Percentiles rank a stretch among this genome's conserved stretches.
phyloP scores from a whole-genome alignment of 2,797 vertebrate genomes.

The Lerista edwardsae region DNA sequence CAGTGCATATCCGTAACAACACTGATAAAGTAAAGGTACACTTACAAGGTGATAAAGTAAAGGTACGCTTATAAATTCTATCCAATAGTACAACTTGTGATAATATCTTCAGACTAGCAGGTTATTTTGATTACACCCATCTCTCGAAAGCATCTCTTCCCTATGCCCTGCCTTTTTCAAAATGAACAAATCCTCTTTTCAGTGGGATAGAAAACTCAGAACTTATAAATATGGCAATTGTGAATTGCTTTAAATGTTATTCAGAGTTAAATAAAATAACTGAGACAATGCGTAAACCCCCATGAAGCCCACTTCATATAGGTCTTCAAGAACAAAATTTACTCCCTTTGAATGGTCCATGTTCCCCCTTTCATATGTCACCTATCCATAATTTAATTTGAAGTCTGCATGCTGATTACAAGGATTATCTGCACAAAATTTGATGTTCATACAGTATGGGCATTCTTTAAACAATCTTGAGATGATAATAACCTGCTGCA shows the following conservation, averaged over 20 bases:
- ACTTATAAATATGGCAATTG: neutral
- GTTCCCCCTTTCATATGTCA: neutral
- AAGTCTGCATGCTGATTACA: neutral
- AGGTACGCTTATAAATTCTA: neutral
- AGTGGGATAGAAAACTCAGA: neutral
- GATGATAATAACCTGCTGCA: neutral
- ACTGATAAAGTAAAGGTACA: neutral
- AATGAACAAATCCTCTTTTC: too few relatives aligned
- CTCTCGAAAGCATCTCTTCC: neutral
- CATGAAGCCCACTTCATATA: neutral
- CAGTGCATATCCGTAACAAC: neutral
- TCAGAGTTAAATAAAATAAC: neutral
- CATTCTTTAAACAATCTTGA: neutral
- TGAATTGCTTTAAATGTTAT: neutral
- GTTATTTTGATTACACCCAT: neutral
- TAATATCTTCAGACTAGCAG: neutral
- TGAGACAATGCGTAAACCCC: neutral
- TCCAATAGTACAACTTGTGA: neutral
- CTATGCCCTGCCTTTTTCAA: neutral
- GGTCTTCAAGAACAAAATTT: neutral
- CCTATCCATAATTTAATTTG: neutral
- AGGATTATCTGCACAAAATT: neutral
- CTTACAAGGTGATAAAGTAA: constrained; percentile 2
- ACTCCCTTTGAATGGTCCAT: neutral
- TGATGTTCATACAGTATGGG: neutral